Base-by-base conservation (phyloP, 2,797 vertebrate species). In the Rhodeus uyekii region DNA sequence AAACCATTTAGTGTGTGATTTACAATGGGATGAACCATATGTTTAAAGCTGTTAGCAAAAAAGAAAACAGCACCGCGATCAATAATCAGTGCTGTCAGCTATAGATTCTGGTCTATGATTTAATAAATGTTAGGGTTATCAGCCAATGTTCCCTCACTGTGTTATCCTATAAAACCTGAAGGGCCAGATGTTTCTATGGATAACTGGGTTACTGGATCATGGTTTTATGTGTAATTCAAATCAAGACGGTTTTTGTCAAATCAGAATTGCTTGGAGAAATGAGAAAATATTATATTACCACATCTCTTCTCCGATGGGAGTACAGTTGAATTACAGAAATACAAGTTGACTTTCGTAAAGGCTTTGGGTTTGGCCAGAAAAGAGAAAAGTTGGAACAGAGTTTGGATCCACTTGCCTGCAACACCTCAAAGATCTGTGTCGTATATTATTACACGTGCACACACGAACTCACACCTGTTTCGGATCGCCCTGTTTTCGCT, bases 391-490 rank as follows among this genome's bases (percentile, higher is more conserved):
- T 19, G 18, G n/a, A 75, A 75, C 61, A 75, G 55, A 75, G 61
- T 75, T 55, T 65, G 60, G 46, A 53, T 48, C 34, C 44, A 24
- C 39, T 63, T 14, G 24, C 36, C 19, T 55, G 65, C 34, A 60
- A 34, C 58, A 61, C 42, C 53, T 71, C 68, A 50, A 29, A 81
- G 64, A 53, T 34, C 46, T 44, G 46, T 29, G 61, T 39, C 55
- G 80, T 65, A 29, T 67, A 67, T 55, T 50, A 74, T 55, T 42
- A 67, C 69, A 85, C 73, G 42, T 75, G 83, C 71, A 83, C 84
- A 83, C 83, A 85, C 67, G 55, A 80, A 88, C 81, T 90, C 92
- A 93, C 93, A 95, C 93, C 92, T 94, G 94, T 92, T 94, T 94
- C 90, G 58, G 55, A 93, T 93, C 83, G 85, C 85, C 81, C 89